Percentiles rank a stretch among this genome's conserved stretches.
These are phyloP conservation scores for Narcine bancroftii DNA, from an alignment of 2,113 vertebrate species.

Conservation along the genomic window DNA sequence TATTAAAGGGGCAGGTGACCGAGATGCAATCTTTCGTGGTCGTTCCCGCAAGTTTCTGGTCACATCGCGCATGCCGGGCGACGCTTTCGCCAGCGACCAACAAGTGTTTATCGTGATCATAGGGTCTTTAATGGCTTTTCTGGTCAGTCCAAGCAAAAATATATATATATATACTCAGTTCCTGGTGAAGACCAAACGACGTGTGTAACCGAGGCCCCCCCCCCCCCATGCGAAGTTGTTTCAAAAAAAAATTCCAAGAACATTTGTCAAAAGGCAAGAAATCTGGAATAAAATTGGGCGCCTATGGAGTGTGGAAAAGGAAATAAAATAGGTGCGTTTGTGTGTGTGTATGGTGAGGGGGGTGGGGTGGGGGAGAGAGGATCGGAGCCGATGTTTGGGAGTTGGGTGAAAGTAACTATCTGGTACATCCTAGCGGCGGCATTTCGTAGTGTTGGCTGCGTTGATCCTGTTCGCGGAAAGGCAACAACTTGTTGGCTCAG, in stretches of 20 bases:
- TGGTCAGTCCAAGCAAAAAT: background rate
- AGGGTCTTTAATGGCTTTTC: background rate
- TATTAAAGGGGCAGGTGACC: background rate
- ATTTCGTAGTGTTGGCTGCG: constrained; percentile 50
- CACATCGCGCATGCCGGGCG: background rate
- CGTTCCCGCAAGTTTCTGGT: background rate
- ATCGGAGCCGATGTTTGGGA: background rate
- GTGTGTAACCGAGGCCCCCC: background rate
- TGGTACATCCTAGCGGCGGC: constrained; percentile 72
- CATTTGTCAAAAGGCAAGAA: background rate
- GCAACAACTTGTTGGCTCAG: constrained; percentile 35
- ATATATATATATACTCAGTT: background rate
- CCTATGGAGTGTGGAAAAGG: background rate
- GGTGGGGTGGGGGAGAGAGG: background rate
- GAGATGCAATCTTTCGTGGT: background rate
- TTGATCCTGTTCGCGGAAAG: background rate
- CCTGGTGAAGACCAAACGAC: background rate
- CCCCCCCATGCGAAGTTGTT: background rate
- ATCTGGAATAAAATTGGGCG: too few relatives aligned
- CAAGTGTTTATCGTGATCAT: background rate
- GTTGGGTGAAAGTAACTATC: constrained; percentile 50
- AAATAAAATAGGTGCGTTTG: background rate
- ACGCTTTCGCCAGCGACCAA: background rate
- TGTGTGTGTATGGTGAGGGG: background rate
- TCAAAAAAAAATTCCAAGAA: background rate